Base-by-base conservation (phyloP, 2,888 invertebrate genomes). In the Melinopterus prodromus region DNA sequence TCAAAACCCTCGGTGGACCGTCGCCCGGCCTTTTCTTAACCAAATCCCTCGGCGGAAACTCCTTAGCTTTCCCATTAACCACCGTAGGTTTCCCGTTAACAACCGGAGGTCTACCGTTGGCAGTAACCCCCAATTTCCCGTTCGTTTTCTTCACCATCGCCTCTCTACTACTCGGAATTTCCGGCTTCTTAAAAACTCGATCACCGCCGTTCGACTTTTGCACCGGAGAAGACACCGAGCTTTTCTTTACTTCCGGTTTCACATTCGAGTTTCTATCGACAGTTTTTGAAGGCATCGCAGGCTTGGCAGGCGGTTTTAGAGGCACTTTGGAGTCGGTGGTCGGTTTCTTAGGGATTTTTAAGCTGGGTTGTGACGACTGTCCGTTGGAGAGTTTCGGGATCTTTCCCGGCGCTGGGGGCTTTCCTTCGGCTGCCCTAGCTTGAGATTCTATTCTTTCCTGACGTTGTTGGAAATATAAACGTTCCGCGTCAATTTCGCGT, bases 401-500 rank as follows among this genome's bases (percentile, higher is more conserved):
- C 74, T 71, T 81, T 77, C 78, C 79, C 70, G 14, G 69, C 35
- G 35, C 72, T 70, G 16, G 72, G 14, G 77, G 53, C 70, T 79
- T 82, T 53, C 76, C 79, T 72, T 81, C 79, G 16, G 78, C 70
- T 5, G 77, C 77, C 76, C 79, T 81, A 81, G 81, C 76, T 72
- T 80, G 80, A 16, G 86, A 87, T 74, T 90, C 90, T 76, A 90
- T 89, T 77, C 91, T 91, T 78, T 94, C 93, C 70, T 92, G 90
- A 84, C 90, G 91, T 72, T 93, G 94, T 87, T 93, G 92, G 53
- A 53, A 53, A 53, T 53, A 53, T 1, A 12, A 7, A 9, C 35
- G 16, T 83, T 95, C 94, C 84, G 94, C 93, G 85, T 95, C 93
- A 85, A 92, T 91, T 86, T 96, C 96, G 72, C 91, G 91, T 86